Conservation (phyloP, 2,113 vertebrate genomes). For the Pogona vitticeps region DNA sequence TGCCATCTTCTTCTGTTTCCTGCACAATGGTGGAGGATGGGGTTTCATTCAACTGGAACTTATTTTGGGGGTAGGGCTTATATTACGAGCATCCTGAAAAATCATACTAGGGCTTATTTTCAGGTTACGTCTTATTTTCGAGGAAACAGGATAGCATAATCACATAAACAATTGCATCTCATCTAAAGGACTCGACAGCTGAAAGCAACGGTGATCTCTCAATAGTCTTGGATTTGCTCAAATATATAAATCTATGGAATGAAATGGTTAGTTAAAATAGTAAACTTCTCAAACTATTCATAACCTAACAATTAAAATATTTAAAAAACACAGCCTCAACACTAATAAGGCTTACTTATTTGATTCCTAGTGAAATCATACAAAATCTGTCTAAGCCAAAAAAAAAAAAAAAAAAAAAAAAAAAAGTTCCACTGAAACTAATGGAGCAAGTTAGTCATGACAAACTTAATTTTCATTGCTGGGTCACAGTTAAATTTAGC, state of each 20-base stretch:
- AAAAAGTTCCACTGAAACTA: background rate
- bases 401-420: too few relatives aligned
- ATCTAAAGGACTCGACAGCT: background rate
- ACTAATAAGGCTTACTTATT: background rate
- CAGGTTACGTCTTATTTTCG: too few relatives aligned
- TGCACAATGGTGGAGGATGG: too few relatives aligned
- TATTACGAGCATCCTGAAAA: too few relatives aligned
- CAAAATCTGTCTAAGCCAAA: background rate
- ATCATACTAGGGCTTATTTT: too few relatives aligned
- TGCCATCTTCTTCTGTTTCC: too few relatives aligned
- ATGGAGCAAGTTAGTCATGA: background rate
- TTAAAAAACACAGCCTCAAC: background rate
- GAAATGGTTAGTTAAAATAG: background rate
- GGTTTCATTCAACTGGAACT: too few relatives aligned
- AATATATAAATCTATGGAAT: background rate
- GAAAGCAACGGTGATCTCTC: background rate
- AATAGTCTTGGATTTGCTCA: background rate
- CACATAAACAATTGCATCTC: background rate
- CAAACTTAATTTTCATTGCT: background rate
- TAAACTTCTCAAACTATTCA: background rate
- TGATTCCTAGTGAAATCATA: background rate
- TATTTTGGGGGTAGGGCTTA: too few relatives aligned
- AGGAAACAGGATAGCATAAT: too few relatives aligned
- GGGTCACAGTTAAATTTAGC: background rate
- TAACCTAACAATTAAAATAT: background rate